Conservation (phyloP, 2,113 vertebrate species). For the Psettodes erumei region DNA sequence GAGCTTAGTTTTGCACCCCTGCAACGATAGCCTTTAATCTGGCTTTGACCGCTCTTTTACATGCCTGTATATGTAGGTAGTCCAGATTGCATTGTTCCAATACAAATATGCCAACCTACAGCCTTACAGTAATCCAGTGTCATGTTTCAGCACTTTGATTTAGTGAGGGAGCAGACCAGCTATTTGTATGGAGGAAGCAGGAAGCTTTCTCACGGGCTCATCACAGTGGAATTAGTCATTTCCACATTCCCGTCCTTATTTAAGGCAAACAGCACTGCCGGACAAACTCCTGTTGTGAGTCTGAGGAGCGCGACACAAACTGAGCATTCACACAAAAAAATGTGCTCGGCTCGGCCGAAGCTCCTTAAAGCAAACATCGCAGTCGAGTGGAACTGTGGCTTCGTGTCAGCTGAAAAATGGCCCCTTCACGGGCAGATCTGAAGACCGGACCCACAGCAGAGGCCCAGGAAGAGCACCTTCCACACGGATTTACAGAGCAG, state of each 20-base stretch:
- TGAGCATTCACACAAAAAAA: conserved; percentile 56
- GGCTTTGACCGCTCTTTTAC: conserved; percentile 9
- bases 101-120: conserved; percentile 3
- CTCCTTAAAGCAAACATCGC: conserved; percentile 55
- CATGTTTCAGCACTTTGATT: conserved; percentile 11
- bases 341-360: conserved; percentile 42
- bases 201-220: not conserved
- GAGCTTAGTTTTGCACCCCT: conserved; percentile 22
- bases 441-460: not conserved
- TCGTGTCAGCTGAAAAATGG: conserved; percentile 26
- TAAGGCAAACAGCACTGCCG: conserved; percentile 23
- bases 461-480: not conserved
- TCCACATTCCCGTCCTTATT: conserved; percentile 35
- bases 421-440: conserved; percentile 7
- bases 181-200: not conserved
- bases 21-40: conserved; percentile 23
- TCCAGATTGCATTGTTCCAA: conserved; percentile 15
- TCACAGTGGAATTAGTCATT: conserved; percentile 13
- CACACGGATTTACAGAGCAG: conserved; percentile 64
- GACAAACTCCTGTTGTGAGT: conserved; percentile 28
- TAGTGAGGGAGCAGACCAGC: not conserved
- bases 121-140: conserved; percentile 20
- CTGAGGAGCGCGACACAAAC: conserved; percentile 34
- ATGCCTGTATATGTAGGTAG: conserved; percentile 9
- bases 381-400: conserved; percentile 51